Evolutionary conservation across 1,140 invertebrate species (phyloP).

Genomic region (Achatina immaculata): DNA sequence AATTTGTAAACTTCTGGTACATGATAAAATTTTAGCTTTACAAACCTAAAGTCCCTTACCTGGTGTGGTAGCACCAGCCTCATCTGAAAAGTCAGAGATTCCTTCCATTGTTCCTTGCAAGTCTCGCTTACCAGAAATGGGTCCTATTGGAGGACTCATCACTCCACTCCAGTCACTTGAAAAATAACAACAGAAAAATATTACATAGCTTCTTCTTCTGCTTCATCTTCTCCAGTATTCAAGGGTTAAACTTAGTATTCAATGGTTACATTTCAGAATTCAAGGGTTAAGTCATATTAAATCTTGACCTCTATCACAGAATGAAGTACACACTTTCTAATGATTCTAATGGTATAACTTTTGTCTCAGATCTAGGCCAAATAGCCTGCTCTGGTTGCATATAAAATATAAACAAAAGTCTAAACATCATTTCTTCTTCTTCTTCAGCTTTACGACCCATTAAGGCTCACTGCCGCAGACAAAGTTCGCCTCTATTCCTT

Average conservation of each 20-base stretch:
- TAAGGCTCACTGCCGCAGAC: no score
- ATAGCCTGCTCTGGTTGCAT: no score
- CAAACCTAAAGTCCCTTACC: slow-evolving; percentile 13
- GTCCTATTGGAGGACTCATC: slow-evolving; percentile 66
- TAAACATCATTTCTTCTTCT: no score
- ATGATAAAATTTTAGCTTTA: no score
- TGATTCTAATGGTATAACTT: no score
- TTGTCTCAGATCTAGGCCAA: no score
- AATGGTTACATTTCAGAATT: not conserved
- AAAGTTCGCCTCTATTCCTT: no score
- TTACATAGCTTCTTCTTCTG: not conserved
- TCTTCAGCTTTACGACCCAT: no score
- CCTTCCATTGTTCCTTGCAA: slow-evolving; percentile 47
- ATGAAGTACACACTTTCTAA: no score
- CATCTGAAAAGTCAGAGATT: slow-evolving; percentile 42
- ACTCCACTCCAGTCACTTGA: slow-evolving; percentile 66
- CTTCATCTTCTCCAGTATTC: not conserved
- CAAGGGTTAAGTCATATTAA: not conserved
- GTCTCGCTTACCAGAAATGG: slow-evolving; percentile 49
- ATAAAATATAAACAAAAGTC: no score
- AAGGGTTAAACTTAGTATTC: not conserved
- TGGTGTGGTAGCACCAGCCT: not conserved
- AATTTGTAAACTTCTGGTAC: no score
- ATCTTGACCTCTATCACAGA: no score
- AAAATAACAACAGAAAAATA: slow-evolving; percentile 17